These are phyloP conservation scores for Psix sp. DNA, from an alignment of 1,140 invertebrate species.

Conservation along the genomic window DNA sequence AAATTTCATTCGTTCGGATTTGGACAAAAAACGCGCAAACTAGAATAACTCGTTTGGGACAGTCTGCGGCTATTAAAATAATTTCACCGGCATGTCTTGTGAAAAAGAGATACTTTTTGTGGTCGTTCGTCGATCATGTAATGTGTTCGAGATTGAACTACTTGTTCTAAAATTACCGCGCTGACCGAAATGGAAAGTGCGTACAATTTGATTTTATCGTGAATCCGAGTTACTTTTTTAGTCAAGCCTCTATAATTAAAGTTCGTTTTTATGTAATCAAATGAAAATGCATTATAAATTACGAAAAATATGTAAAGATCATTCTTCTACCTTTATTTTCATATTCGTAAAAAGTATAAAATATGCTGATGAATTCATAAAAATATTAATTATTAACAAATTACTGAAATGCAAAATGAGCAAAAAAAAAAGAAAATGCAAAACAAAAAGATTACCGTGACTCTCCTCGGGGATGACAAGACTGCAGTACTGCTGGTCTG, in stretches of 20 bases:
- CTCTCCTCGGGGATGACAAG: conserved; percentile 93
- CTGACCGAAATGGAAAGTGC: conserved; percentile 61
- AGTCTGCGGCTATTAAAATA: conserved; percentile 35
- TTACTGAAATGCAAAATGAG: conserved; percentile 1
- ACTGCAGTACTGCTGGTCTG: conserved; percentile 90
- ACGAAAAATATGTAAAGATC: no score
- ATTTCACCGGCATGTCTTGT: conserved; percentile 30
- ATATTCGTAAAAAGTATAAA: no score
- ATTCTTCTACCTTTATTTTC: no score
- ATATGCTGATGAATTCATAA: no score
- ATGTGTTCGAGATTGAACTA: conserved; percentile 21
- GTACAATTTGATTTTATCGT: conserved; percentile 5
- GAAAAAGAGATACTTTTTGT: conserved; percentile 34
- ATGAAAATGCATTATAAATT: no score
- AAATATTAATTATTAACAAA: not conserved
- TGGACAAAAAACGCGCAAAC: conserved; percentile 9
- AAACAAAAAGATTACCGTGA: conserved; percentile 81
- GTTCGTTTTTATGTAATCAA: no score
- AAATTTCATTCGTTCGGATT: conserved; percentile 21
- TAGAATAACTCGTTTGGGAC: conserved; percentile 33
- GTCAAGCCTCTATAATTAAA: no score
- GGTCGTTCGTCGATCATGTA: conserved; percentile 23
- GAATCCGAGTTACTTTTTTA: conserved; percentile 15
- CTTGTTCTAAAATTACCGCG: conserved; percentile 60
- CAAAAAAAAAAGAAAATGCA: conserved; percentile 8